Conservation (phyloP, 2,888 invertebrate genomes). For the Hypomecis punctinalis region DNA sequence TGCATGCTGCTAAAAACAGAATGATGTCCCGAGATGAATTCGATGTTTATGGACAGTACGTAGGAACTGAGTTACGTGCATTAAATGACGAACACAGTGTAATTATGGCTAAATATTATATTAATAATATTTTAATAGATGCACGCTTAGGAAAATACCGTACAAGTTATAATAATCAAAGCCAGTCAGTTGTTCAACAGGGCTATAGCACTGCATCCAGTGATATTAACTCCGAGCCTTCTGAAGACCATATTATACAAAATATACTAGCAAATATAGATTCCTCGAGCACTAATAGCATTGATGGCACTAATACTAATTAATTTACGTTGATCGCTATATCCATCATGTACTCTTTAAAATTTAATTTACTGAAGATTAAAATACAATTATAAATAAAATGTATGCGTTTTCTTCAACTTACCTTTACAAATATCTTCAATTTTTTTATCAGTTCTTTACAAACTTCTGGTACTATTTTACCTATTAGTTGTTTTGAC, state of each 20-base stretch:
- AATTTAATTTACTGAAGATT: slow-evolving; percentile 11
- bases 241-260: slow-evolving; percentile 37
- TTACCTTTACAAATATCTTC: slow-evolving; percentile 36
- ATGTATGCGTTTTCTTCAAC: slow-evolving; percentile 7
- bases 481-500: slow-evolving; percentile 10
- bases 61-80: slow-evolving; percentile 41
- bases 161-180: slow-evolving; percentile 33
- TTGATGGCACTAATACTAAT: slow-evolving; percentile 31
- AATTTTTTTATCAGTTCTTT: slow-evolving; percentile 40
- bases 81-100: slow-evolving; percentile 39
- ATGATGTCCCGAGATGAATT: slow-evolving; percentile 39
- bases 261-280: slow-evolving; percentile 34
- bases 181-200: slow-evolving; percentile 27
- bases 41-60: slow-evolving; percentile 40
- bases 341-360: not conserved
- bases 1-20: slow-evolving; percentile 40
- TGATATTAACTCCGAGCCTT: slow-evolving; percentile 29
- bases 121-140: slow-evolving; percentile 41
- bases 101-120: slow-evolving; percentile 41
- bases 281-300: slow-evolving; percentile 34
- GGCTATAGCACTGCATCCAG: slow-evolving; percentile 35
- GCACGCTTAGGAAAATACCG: slow-evolving; percentile 40
- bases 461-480: slow-evolving; percentile 40
- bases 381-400: slow-evolving; percentile 13
- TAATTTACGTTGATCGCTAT: slow-evolving; percentile 20